A percentile compares a stretch with the other conserved stretches of the same genome.
Evolutionary conservation across 2,888 invertebrate genomes (phyloP).

Genomic region (Drosophila sordidula): DNA sequence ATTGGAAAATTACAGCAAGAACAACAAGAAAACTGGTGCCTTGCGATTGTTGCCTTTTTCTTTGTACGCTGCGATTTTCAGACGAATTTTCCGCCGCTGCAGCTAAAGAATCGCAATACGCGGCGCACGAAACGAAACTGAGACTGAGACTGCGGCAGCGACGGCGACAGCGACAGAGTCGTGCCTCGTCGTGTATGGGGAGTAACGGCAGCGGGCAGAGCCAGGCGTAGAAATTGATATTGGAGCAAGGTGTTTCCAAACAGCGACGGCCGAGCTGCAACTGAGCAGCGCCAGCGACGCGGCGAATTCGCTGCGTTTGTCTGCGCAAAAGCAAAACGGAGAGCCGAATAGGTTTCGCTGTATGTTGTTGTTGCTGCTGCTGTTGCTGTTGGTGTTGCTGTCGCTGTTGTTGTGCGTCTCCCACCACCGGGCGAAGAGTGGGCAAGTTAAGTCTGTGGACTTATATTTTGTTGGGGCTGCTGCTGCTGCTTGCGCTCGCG

Average conservation of each 20-base stretch:
- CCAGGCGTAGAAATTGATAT: constrained; percentile 71
- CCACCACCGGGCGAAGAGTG: constrained; percentile 54
- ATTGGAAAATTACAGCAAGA: constrained; percentile 60
- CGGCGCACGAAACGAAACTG: constrained; percentile 68
- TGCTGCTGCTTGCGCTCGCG: constrained; percentile 52
- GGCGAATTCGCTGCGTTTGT: constrained; percentile 60
- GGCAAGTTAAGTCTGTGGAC: constrained; percentile 61
- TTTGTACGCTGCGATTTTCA: constrained; percentile 51
- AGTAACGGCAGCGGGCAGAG: constrained; percentile 16
- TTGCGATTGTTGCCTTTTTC: constrained; percentile 28
- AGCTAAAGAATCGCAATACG: constrained; percentile 64
- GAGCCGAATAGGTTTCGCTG: constrained; percentile 55
- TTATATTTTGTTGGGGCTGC: constrained; percentile 56
- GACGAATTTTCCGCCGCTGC: constrained; percentile 67
- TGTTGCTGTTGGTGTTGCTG: constrained; percentile 7
- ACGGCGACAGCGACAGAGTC: constrained; percentile 35
- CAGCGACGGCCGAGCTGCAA: constrained; percentile 51
- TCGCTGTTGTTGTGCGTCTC: constrained; percentile 42
- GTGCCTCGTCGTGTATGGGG: constrained; percentile 16
- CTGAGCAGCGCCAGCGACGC: constrained; percentile 36
- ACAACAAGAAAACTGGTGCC: constrained; percentile 28
- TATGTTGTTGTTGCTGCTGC: constrained; percentile 25
- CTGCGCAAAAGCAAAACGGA: constrained; percentile 71
- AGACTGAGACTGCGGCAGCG: constrained; percentile 45
- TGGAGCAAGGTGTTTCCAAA: constrained; percentile 80